phyloP scores from a whole-genome alignment of 2,113 vertebrate genomes.

The Psilopsiagon aurifrons region DNA sequence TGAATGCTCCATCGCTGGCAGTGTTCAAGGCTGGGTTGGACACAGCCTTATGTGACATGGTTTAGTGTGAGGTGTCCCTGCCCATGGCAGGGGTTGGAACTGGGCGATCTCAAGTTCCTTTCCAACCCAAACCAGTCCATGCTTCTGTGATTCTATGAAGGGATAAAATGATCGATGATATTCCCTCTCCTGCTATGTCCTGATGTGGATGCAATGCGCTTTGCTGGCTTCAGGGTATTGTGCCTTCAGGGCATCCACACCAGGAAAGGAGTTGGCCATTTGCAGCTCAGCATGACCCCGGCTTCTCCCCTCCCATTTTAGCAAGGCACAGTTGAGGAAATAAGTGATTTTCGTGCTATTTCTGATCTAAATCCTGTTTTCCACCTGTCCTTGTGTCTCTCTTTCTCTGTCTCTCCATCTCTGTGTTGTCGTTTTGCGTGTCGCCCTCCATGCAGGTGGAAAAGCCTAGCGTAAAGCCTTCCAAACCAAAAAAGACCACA shows the following conservation, averaged over 20 bases:
- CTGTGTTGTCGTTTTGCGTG: conserved; percentile 42
- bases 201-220: background rate
- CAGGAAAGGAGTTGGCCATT: background rate
- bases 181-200: background rate
- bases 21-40: background rate
- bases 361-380: conserved; percentile 61
- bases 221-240: background rate
- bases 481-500: conserved; percentile 93
- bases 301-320: background rate
- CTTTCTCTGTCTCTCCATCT: background rate
- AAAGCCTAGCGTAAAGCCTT: conserved; percentile 84
- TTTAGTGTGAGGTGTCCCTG: background rate
- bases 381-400: conserved; percentile 60
- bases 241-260: background rate
- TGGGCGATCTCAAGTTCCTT: background rate
- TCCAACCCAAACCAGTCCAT: background rate
- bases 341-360: background rate
- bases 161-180: background rate
- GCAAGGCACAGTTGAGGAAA: background rate
- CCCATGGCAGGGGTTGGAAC: background rate
- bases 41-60: no score
- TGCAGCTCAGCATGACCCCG: background rate
- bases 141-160: background rate
- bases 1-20: background rate
- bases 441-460: conserved; percentile 83